Base-by-base conservation (phyloP, 2,888 invertebrate species). In the Pandemis cinnamomeana region DNA sequence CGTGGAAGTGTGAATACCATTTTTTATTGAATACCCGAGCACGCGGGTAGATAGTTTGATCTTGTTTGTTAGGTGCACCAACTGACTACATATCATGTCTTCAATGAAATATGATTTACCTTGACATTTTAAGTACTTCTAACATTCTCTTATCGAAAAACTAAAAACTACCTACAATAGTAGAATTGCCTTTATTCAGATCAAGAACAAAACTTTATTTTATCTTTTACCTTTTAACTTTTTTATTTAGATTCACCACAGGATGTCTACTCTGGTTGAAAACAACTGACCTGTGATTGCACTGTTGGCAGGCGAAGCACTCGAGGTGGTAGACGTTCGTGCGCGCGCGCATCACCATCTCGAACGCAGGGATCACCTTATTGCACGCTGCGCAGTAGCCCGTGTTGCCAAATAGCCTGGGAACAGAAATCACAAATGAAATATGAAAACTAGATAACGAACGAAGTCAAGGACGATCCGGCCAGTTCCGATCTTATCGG, bases 271-370 rank as follows among this genome's bases (percentile, higher is more conserved):
- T 46, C 10, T 11, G 11, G 48, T 51, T n/a, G 6, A 51, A 55
- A 7, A 55, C 8, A 60, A 86, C 95, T 95, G 87, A 99, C 99
- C 99, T 98, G 94, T 99, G 99, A 92, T 98, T 99, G 93, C 99
- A 99, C 91, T 99, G 99, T 87, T 99, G 99, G 89, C 99, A 99
- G 70, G 99, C 99, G 91, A 99, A 99, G 92, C 99, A 99, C 92
- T 99, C 99, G 84, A 99, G 95, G 89, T 99, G 99, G 91, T 99
- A 99, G 77, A 99, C 99, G 87, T 99, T 99, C 91, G 97, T 98
- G 83, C 98, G 96, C 63, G 99, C 99, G 81, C 99, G 95, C 99
- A 99, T 99, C 82, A 99, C 99, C 99, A 99, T 99, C 93, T 99
- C 99, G 90, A 99, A 99, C 69, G 99, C 99, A 4, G 99, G 99